Evolutionary conservation across 1,140 invertebrate species (phyloP).

Genomic region (Conus ventricosus): DNA sequence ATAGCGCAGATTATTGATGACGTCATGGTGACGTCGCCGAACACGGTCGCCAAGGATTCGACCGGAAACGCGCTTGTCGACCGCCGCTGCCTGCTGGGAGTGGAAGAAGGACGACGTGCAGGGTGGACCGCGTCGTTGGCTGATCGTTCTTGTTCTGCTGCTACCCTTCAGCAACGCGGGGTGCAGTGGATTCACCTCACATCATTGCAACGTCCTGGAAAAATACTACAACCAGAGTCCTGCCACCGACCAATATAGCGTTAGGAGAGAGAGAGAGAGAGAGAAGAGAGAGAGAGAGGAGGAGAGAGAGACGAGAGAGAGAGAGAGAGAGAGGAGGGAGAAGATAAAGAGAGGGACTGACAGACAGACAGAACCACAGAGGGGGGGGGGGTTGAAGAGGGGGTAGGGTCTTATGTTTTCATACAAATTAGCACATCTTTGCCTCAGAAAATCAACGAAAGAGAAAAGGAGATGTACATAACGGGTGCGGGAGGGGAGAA

Average conservation of each 20-base stretch:
- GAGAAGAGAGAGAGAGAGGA: neutral
- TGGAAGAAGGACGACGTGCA: neutral
- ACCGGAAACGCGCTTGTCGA: no score
- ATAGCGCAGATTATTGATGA: neutral
- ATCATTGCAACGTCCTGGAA: conserved; percentile 75
- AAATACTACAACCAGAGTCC: conserved; percentile 72
- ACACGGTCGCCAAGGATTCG: no score
- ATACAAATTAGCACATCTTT: no score
- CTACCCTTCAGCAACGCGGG: conserved; percentile 92
- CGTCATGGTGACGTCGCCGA: no score
- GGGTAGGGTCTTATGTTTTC: no score
- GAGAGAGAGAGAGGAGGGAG: neutral
- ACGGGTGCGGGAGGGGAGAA: no score
- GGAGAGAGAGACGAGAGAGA: neutral
- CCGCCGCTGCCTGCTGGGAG: no score
- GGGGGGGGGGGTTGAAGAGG: no score
- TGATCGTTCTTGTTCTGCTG: conserved; percentile 91
- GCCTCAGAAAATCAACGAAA: no score
- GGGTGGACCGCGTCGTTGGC: conserved; percentile 81
- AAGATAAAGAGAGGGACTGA: no score
- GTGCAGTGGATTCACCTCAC: conserved; percentile 80
- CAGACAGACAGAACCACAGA: no score
- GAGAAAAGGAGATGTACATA: no score
- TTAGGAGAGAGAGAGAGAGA: neutral
- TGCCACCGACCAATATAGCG: conserved; percentile 54